Percentiles rank a stretch among this genome's conserved stretches.
Conservation (phyloP, 1,140 invertebrate genomes). For the Brachystomella parvula region DNA sequence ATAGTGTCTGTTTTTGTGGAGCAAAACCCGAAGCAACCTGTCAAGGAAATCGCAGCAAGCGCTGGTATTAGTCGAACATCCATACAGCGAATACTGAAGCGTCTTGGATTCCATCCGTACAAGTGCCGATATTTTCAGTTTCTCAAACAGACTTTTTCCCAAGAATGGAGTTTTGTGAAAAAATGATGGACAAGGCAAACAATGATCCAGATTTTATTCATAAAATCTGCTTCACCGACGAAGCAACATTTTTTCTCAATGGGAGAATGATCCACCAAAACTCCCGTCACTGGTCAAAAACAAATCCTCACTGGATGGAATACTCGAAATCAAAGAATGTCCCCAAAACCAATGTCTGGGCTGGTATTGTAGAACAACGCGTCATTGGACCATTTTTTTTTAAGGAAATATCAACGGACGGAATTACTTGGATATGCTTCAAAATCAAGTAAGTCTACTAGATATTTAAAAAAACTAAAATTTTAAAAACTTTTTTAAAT, state of each 20-base stretch:
- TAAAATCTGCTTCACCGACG: no score
- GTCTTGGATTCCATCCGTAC: no score
- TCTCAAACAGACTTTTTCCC: neutral
- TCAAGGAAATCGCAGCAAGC: neutral
- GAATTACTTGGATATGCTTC: constrained; percentile 14
- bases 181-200: neutral
- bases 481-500: no score
- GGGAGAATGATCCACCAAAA: constrained; percentile 36
- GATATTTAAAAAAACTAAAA: no score
- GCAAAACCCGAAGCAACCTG: neutral
- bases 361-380: constrained; percentile 38
- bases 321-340: constrained; percentile 39
- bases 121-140: neutral
- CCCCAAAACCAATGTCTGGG: constrained; percentile 41
- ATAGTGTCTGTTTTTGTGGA: neutral
- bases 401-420: constrained; percentile 5
- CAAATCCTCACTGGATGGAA: constrained; percentile 37
- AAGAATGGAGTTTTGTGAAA: neutral
- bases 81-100: no score
- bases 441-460: no score
- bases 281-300: constrained; percentile 33
- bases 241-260: constrained; percentile 39
- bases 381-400: constrained; percentile 40
- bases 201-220: neutral
- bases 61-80: no score